Conservation (phyloP, 2,113 vertebrate genomes). For the Petromus typicus region DNA sequence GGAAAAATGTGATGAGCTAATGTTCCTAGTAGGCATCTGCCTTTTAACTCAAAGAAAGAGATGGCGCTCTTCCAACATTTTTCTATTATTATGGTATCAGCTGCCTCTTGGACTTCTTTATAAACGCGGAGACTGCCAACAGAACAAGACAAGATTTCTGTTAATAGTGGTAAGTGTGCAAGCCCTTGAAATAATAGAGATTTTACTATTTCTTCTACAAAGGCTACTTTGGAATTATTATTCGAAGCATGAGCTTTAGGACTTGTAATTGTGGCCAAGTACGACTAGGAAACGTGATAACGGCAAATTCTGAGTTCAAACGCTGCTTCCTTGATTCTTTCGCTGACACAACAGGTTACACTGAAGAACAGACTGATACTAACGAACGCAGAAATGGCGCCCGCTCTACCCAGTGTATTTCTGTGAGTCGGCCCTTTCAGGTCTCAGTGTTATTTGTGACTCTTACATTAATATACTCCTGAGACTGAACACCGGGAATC, state of each 20-base stretch:
- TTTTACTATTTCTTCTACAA: constrained; percentile 36
- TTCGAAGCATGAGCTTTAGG: background rate
- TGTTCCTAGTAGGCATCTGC: constrained; percentile 71
- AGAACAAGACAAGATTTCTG: constrained; percentile 66
- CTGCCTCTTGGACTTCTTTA: constrained; percentile 66
- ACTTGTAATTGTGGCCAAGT: background rate
- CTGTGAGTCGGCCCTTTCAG: constrained; percentile 9
- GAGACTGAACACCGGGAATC: constrained; percentile 6
- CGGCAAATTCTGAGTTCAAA: constrained; percentile 3
- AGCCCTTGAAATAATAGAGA: constrained; percentile 32
- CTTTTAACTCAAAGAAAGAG: constrained; percentile 73
- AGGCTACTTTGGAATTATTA: background rate
- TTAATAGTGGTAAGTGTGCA: background rate
- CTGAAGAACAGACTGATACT: constrained; percentile 37
- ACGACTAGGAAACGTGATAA: constrained; percentile 17
- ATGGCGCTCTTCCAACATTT: constrained; percentile 64
- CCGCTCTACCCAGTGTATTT: constrained; percentile 43
- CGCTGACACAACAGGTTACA: constrained; percentile 8
- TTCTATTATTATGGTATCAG: constrained; percentile 73
- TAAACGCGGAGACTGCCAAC: constrained; percentile 60
- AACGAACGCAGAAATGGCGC: constrained; percentile 5
- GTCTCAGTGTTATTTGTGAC: background rate
- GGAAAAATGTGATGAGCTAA: constrained; percentile 49
- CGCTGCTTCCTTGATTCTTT: constrained; percentile 4
- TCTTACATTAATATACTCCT: background rate